Percentiles rank a stretch among this genome's conserved stretches.
These are phyloP conservation scores for Theonella swinhoei DNA, from an alignment of 37 sponge, comb jelly and placozoan genomes.

Conservation along the genomic window DNA sequence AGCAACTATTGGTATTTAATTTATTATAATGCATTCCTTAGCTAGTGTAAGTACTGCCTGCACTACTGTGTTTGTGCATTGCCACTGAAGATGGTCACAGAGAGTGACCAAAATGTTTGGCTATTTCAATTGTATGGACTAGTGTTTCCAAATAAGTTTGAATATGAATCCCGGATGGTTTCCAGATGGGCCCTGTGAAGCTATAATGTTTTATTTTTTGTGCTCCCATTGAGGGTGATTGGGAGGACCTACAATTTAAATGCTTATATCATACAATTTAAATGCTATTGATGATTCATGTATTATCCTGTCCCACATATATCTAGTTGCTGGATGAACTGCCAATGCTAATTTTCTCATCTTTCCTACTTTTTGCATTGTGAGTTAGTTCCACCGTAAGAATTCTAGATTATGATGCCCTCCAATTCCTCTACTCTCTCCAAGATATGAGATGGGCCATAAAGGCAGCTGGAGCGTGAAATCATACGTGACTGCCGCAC, in stretches of 20 bases:
- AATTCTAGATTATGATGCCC: neutral
- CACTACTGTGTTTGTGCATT: neutral
- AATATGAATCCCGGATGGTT: no score
- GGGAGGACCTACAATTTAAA: neutral
- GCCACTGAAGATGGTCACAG: no score
- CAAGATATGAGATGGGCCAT: slow-evolving; percentile 50
- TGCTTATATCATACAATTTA: neutral
- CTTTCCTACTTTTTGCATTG: slow-evolving; percentile 29
- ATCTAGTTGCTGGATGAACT: slow-evolving; percentile 81
- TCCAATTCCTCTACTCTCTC: neutral
- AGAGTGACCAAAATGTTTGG: no score
- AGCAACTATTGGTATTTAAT: neutral
- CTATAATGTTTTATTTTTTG: no score
- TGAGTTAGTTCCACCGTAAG: neutral
- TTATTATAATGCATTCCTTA: no score
- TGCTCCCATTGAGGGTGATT: slow-evolving; percentile 9
- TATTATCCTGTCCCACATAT: neutral
- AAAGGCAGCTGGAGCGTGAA: neutral
- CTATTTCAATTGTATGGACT: no score
- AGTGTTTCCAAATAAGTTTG: no score
- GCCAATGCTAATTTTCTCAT: slow-evolving; percentile 73
- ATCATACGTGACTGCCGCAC: slow-evolving; percentile 20
- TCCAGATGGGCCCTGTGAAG: no score
- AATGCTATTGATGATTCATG: neutral
- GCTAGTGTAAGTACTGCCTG: no score